Percentiles rank a stretch among this genome's conserved stretches.
Conservation (phyloP, 2,113 vertebrate species). For the Merops nubicus region DNA sequence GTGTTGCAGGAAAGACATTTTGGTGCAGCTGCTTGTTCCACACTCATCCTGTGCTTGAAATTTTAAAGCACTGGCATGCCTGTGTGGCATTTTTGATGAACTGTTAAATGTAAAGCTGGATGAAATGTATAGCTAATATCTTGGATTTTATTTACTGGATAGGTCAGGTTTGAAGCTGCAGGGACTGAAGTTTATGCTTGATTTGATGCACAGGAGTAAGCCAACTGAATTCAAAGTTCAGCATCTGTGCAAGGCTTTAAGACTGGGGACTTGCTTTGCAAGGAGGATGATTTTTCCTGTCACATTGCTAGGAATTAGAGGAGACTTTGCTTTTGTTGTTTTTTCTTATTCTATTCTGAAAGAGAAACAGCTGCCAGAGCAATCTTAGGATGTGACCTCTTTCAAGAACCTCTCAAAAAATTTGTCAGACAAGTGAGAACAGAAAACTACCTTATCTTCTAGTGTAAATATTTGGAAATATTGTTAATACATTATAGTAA, state of each 20-base stretch:
- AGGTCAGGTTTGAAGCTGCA: slow-evolving; percentile 39
- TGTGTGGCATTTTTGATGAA: background rate
- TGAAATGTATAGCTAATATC: background rate
- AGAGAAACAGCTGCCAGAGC: slow-evolving; percentile 22
- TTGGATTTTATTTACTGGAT: background rate
- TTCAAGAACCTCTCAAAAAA: slow-evolving; percentile 35
- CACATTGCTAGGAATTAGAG: background rate
- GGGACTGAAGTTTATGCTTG: slow-evolving; percentile 36
- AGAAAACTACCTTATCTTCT: slow-evolving; percentile 7
- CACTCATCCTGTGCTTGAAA: background rate
- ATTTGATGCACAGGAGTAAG: slow-evolving; percentile 18
- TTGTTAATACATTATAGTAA: slow-evolving; percentile 17
- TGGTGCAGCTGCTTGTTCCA: background rate
- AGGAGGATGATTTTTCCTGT: background rate
- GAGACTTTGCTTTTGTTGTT: background rate
- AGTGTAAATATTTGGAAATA: slow-evolving; percentile 36
- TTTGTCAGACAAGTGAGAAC: slow-evolving; percentile 31
- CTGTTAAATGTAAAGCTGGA: background rate
- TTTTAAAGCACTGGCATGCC: background rate
- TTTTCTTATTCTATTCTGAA: background rate
- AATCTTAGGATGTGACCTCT: slow-evolving; percentile 25
- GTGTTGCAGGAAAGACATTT: background rate
- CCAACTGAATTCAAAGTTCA: slow-evolving; percentile 50
- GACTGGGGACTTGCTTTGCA: background rate
- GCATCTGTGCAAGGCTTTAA: slow-evolving; percentile 31